Evolutionary conservation across 2,888 invertebrate genomes (phyloP).

Genomic region (Tigriopus californicus): DNA sequence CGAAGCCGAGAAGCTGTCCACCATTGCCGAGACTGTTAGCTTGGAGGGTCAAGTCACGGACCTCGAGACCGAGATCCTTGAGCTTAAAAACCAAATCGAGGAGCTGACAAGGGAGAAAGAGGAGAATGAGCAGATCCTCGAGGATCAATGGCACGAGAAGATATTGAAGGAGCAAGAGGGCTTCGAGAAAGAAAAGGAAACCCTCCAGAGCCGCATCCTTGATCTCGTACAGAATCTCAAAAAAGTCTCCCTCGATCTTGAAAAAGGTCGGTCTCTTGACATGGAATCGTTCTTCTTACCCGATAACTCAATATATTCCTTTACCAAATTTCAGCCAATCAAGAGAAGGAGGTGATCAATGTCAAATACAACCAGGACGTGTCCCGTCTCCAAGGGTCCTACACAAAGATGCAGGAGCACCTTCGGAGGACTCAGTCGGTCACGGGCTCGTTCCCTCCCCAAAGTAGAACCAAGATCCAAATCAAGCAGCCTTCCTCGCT

Average conservation of each 20-base stretch:
- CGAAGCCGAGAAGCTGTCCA: slow-evolving; percentile 1
- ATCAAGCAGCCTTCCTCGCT: too few species aligned
- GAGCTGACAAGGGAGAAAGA: too few species aligned
- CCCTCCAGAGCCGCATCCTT: background rate
- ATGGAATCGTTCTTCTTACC: background rate
- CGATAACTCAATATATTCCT: background rate
- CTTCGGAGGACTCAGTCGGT: background rate
- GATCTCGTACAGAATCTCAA: background rate
- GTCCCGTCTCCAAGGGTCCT: background rate
- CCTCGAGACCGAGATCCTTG: too few species aligned
- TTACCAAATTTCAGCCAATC: background rate
- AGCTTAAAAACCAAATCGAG: too few species aligned
- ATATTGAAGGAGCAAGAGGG: background rate
- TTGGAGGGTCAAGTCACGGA: slow-evolving; percentile 2
- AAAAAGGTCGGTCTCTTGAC: background rate
- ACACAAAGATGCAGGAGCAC: slow-evolving; percentile 1
- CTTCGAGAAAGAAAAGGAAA: slow-evolving; percentile 1
- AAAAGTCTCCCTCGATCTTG: background rate
- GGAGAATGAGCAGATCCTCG: too few species aligned
- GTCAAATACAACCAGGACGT: background rate
- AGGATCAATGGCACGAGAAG: background rate
- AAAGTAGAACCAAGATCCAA: too few species aligned
- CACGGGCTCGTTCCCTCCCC: background rate
- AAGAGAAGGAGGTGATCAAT: background rate
- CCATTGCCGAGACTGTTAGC: slow-evolving; percentile 4